Percentiles rank a stretch among this genome's conserved stretches.
These are phyloP conservation scores for Bombus superbus DNA, from an alignment of 1,140 invertebrate genomes.

Conservation along the genomic window DNA sequence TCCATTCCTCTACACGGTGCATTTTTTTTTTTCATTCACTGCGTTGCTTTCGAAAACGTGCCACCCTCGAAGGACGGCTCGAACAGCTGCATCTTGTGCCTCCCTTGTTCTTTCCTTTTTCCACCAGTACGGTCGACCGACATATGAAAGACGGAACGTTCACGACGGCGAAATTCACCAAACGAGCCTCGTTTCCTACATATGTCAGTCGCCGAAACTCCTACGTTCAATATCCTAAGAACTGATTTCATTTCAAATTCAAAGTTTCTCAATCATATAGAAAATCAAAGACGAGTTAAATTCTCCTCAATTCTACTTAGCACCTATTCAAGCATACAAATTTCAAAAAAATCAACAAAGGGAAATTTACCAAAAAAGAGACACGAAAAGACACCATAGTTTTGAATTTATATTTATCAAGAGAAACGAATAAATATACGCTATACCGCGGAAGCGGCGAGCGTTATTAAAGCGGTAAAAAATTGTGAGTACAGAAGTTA, in stretches of 20 bases:
- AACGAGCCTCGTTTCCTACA: background rate
- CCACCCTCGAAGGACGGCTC: conserved; percentile 50
- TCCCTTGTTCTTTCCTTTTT: conserved; percentile 42
- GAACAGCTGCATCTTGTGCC: conserved; percentile 49
- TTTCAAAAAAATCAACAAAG: too few relatives aligned
- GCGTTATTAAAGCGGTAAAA: too few relatives aligned
- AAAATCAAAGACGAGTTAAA: background rate
- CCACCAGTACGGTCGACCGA: conserved; percentile 1
- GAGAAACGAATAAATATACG: background rate
- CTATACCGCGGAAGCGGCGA: too few relatives aligned
- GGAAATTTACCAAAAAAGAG: too few relatives aligned
- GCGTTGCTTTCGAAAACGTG: conserved; percentile 40
- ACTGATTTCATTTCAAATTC: background rate
- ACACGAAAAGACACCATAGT: too few relatives aligned
- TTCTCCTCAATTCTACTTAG: too few relatives aligned
- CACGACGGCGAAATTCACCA: background rate
- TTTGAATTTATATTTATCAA: too few relatives aligned
- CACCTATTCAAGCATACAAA: too few relatives aligned
- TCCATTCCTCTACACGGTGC: conserved; percentile 3
- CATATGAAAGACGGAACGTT: background rate
- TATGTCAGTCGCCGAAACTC: background rate
- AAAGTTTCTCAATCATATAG: too few relatives aligned
- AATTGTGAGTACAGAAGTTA: too few relatives aligned
- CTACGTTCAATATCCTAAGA: background rate
- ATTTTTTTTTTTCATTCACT: conserved; percentile 55